phyloP scores from a whole-genome alignment of 2,113 vertebrate species.

The Ammodytes dubius region DNA sequence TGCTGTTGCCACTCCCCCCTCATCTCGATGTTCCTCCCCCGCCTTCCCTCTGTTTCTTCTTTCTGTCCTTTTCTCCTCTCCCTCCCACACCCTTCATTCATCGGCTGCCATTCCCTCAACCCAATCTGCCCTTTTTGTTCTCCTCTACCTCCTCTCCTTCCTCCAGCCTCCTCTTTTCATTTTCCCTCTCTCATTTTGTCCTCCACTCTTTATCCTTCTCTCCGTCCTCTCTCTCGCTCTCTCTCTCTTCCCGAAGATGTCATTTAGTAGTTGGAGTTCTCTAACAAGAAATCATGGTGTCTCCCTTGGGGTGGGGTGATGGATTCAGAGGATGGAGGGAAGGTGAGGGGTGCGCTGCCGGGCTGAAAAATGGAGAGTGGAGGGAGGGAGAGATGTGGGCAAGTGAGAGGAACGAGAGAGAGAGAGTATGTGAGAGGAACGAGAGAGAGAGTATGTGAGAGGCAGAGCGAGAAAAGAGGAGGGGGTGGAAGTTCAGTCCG shows the following conservation, averaged over 20 bases:
- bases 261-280: constrained; percentile 85
- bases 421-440: constrained; percentile 42
- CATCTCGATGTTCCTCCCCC: constrained; percentile 61
- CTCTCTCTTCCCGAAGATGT: constrained; percentile 75
- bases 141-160: constrained; percentile 50
- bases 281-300: constrained; percentile 88
- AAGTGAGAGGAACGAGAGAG: constrained; percentile 51
- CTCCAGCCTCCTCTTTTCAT: constrained; percentile 61
- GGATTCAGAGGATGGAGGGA: constrained; percentile 70
- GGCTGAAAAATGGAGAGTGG: constrained; percentile 71
- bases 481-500: constrained; percentile 77
- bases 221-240: constrained; percentile 14
- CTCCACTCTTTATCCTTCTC: constrained; percentile 53
- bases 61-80: constrained; percentile 52
- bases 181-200: constrained; percentile 61
- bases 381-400: constrained; percentile 59
- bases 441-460: too few species aligned
- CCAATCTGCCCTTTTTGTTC: constrained; percentile 70
- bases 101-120: constrained; percentile 70
- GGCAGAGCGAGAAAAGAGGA: constrained; percentile 59
- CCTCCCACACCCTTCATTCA: constrained; percentile 68
- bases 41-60: constrained; percentile 71
- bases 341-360: constrained; percentile 44
- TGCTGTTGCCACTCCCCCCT: constrained; percentile 28
- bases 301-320: constrained; percentile 78